Conservation (phyloP, 2,113 vertebrate genomes). For the Neoarius graeffei region DNA sequence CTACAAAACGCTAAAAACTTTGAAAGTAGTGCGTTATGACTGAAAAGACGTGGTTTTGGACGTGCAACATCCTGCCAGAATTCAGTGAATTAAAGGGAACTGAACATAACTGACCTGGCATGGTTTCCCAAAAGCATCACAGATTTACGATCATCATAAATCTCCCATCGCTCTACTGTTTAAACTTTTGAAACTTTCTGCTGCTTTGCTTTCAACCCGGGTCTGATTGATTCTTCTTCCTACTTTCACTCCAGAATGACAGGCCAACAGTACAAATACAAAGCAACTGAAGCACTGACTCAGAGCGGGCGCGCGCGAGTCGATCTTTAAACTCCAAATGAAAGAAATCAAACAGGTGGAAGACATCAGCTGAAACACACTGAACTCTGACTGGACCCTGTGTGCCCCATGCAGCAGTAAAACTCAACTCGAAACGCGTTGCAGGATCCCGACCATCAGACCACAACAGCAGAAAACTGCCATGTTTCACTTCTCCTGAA, state of each 20-base stretch:
- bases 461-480: conserved; percentile 15
- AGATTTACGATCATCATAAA: neutral
- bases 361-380: conserved; percentile 21
- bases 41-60: neutral
- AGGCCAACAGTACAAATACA: neutral
- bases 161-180: neutral
- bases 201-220: neutral
- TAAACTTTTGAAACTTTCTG: neutral
- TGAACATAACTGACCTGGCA: neutral
- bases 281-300: neutral
- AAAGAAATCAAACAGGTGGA: conserved; percentile 28
- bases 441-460: conserved; percentile 23
- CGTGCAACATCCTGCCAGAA: neutral
- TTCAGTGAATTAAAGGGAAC: neutral
- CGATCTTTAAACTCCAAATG: neutral
- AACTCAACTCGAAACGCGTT: conserved; percentile 13
- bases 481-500: conserved; percentile 26
- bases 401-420: neutral
- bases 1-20: neutral
- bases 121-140: neutral
- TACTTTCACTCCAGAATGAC: neutral
- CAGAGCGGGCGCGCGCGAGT: neutral
- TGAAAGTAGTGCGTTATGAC: neutral
- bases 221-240: neutral
- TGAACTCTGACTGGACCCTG: conserved; percentile 5